phyloP scores from a whole-genome alignment of 2,113 vertebrate species.

The Caretta caretta region DNA sequence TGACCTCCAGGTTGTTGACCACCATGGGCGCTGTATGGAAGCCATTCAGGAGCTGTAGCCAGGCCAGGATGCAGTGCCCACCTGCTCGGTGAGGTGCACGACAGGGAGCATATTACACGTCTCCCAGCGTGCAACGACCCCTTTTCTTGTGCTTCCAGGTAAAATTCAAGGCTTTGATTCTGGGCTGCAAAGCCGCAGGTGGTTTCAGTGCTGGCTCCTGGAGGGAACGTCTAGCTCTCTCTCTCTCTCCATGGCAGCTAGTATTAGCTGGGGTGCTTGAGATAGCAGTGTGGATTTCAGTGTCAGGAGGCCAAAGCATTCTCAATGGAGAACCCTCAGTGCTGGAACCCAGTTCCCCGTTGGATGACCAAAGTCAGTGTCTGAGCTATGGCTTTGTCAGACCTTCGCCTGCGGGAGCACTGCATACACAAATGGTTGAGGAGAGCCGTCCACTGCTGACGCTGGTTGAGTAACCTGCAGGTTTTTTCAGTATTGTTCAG shows the following conservation, averaged over 20 bases:
- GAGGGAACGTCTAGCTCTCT: too few species aligned
- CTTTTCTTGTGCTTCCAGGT: too few species aligned
- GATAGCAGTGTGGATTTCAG: background rate
- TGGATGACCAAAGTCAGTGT: background rate
- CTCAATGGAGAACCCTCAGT: too few species aligned
- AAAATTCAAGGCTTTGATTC: background rate
- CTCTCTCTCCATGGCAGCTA: background rate
- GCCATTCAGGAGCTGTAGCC: too few species aligned
- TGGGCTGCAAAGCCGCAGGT: background rate
- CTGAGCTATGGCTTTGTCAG: background rate
- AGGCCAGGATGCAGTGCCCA: too few species aligned
- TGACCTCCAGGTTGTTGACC: too few species aligned
- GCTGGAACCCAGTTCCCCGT: too few species aligned
- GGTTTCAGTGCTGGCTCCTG: background rate
- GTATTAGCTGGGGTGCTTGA: background rate
- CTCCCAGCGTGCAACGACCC: too few species aligned
- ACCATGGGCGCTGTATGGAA: too few species aligned
- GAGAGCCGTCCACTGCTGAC: background rate
- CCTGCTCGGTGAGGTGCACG: too few species aligned
- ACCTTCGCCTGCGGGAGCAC: background rate
- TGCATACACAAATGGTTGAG: background rate
- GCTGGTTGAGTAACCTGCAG: background rate
- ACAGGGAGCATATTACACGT: too few species aligned
- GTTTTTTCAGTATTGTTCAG: background rate
- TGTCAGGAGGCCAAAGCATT: background rate